Conservation (phyloP, 2,113 vertebrate genomes). For the Zosterops pallidus region DNA sequence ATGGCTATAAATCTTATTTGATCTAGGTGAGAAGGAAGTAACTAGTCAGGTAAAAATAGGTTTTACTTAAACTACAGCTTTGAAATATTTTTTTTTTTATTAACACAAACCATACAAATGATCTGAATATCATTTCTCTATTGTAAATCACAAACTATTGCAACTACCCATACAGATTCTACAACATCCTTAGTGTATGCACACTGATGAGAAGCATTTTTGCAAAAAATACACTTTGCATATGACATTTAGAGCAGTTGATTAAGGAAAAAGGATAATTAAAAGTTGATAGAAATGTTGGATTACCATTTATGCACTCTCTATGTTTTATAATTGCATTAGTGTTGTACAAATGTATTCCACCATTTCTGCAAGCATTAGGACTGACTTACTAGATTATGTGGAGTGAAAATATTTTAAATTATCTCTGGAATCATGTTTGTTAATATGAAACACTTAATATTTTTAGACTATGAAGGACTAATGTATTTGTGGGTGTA, state of each 20-base stretch:
- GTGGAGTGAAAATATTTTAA: constrained; percentile 49
- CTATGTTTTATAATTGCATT: constrained; percentile 46
- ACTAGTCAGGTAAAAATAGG: background rate
- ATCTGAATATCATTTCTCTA: background rate
- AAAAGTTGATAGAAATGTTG: constrained; percentile 64
- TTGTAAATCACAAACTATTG: background rate
- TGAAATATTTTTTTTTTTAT: background rate
- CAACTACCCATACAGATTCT: background rate
- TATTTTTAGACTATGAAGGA: constrained; percentile 21
- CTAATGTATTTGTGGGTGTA: constrained; percentile 38
- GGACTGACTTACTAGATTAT: constrained; percentile 1
- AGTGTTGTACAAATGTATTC: background rate
- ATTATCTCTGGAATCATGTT: background rate
- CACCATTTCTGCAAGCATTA: background rate
- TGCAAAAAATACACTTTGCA: constrained; percentile 70
- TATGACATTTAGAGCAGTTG: constrained; percentile 74
- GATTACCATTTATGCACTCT: constrained; percentile 58
- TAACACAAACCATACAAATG: constrained; percentile 26
- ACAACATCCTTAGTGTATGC: background rate
- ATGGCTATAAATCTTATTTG: background rate
- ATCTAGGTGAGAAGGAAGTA: background rate
- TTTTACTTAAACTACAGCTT: constrained; percentile 9
- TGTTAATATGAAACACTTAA: constrained; percentile 27
- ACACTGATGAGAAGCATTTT: constrained; percentile 54
- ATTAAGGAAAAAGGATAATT: constrained; percentile 71